phyloP scores from a whole-genome alignment of 2,888 invertebrate genomes.

The Tenthredo livida region DNA sequence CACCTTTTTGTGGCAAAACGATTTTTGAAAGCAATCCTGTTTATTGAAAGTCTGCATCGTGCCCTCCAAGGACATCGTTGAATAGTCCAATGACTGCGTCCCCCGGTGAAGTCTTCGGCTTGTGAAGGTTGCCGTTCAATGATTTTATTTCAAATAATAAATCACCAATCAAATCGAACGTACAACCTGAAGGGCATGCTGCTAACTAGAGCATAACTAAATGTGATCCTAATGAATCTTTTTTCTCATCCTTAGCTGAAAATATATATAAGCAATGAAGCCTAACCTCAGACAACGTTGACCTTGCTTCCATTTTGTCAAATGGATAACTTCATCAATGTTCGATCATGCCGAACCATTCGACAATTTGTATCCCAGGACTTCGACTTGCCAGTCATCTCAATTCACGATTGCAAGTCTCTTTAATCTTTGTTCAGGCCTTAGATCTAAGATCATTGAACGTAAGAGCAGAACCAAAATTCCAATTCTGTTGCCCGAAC shows the following conservation, averaged over 20 bases:
- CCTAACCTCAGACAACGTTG: neutral
- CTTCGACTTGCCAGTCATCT: neutral
- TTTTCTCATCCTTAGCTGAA: neutral
- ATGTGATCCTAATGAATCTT: neutral
- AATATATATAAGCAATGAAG: neutral
- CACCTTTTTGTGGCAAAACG: slow-evolving; percentile 33
- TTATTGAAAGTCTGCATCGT: slow-evolving; percentile 27
- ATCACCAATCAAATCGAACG: neutral
- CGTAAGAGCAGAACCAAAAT: too few relatives aligned
- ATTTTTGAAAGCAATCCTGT: slow-evolving; percentile 37
- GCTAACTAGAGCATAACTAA: neutral
- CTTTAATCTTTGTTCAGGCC: neutral
- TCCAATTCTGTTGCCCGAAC: too few relatives aligned
- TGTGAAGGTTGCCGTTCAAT: neutral
- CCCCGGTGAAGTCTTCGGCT: slow-evolving; percentile 15
- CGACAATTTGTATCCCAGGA: neutral
- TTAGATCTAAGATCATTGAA: neutral
- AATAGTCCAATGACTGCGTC: slow-evolving; percentile 20
- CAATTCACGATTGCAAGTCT: neutral
- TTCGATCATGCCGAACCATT: slow-evolving; percentile 14
- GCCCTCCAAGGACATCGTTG: slow-evolving; percentile 28
- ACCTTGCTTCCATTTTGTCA: neutral
- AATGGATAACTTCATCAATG: neutral
- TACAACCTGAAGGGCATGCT: neutral
- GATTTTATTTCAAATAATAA: neutral